A percentile compares a stretch with the other conserved stretches of the same genome.
Evolutionary conservation across 2,797 vertebrate species (phyloP).

Genomic region (Ficedula albicollis): DNA sequence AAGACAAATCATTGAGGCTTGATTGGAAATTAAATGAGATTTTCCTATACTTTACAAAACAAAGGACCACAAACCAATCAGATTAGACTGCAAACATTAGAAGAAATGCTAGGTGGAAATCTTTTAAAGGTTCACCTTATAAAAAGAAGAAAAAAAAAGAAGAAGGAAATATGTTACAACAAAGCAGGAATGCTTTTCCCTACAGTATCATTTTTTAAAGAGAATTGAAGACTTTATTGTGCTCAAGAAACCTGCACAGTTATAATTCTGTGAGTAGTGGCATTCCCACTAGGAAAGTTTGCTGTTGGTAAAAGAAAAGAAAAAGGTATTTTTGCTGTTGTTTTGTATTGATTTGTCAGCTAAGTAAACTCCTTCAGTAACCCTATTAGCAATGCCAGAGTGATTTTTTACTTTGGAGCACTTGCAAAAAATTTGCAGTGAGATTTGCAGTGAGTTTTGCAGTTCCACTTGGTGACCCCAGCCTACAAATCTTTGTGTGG

Average conservation of each 20-base stretch:
- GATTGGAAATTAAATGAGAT: neutral
- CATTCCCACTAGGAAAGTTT: slow-evolving; percentile 18
- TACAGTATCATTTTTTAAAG: neutral
- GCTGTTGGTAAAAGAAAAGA: neutral
- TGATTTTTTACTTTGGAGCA: neutral
- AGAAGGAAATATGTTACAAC: neutral
- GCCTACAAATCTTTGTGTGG: neutral
- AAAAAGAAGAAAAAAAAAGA: neutral
- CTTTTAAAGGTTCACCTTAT: neutral
- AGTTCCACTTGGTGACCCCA: neutral
- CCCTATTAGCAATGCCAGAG: neutral
- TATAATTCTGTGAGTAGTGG: neutral
- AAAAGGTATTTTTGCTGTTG: neutral
- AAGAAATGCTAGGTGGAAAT: neutral
- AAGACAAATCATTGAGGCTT: neutral
- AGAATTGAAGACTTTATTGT: neutral
- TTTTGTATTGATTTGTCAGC: slow-evolving; percentile 25
- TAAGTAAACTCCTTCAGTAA: neutral
- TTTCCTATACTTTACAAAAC: neutral
- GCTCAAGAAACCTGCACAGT: neutral
- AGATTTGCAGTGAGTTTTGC: neutral
- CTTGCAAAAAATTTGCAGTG: neutral
- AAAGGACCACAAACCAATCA: neutral
- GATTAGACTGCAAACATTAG: neutral
- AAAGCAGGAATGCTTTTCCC: neutral